Conservation (phyloP, 2,113 vertebrate species). For the Cyanoramphus novaezelandiae region DNA sequence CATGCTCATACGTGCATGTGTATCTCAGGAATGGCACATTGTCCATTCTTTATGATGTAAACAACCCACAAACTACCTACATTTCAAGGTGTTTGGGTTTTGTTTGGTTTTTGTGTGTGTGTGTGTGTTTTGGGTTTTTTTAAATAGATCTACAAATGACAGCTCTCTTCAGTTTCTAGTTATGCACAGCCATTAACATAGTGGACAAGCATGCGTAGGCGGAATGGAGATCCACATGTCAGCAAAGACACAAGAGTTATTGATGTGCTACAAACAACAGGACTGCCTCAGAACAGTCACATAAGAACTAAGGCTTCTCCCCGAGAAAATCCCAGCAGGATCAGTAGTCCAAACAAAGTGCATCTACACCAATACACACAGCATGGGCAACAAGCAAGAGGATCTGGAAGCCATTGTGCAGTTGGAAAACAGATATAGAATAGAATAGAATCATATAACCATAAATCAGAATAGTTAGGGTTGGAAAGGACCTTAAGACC, state of each 20-base stretch:
- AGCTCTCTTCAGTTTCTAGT: background rate
- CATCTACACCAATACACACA: background rate
- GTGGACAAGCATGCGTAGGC: background rate
- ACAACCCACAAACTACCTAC: no score
- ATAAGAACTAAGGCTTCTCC: background rate
- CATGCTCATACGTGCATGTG: rapidly evolving
- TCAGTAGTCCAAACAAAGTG: background rate
- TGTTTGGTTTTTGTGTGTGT: background rate
- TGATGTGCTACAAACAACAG: background rate
- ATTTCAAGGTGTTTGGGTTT: background rate
- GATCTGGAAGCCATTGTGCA: background rate
- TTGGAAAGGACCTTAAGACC: background rate
- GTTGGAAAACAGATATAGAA: background rate
- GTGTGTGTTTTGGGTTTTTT: background rate
- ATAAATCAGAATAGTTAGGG: background rate
- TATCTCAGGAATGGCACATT: background rate
- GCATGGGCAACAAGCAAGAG: background rate
- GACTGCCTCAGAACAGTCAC: background rate
- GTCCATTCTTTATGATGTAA: background rate
- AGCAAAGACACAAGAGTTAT: background rate
- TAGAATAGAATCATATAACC: no score
- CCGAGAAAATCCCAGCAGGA: background rate
- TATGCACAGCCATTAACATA: background rate
- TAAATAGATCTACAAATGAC: background rate
- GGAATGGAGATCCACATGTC: background rate